Base-by-base conservation (phyloP, 2,888 invertebrate species). In the Eudasyphora cyanicolor region DNA sequence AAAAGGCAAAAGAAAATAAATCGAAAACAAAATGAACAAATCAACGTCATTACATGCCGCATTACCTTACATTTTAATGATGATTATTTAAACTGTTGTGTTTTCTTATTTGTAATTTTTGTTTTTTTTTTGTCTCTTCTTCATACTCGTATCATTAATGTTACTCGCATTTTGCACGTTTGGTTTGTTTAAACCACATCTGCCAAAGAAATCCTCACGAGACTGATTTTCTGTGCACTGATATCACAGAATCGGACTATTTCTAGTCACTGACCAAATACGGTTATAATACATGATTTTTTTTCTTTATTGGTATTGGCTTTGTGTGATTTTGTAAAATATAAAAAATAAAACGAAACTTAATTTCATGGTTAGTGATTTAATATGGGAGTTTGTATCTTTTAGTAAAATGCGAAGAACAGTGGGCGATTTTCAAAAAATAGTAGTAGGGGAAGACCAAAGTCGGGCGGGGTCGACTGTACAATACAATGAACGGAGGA, bases 291-390 rank as follows among this genome's bases (percentile, higher is more conserved):
- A n/a, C n/a, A n/a, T n/a, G n/a, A n/a, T 60, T 71, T 74, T 77
- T 19, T 35, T 51, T 14, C 1, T 17, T 14, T 51, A 51, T 17
- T 19, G 17, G 8, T 19, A 51, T 29, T 60, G 24, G 12, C 14
- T 62, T n/a, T 62, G n/a, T n/a, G n/a, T n/a, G n/a, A 1, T 62
- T 32, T 32, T 24, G 5, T 57, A 57, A 3, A 54, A 54, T 21
- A 54, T 21, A 54, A 24, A 19, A 19, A 12, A 10, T 8, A 27
- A 24, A 67, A 78, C 54, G n/a, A 6, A 49, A 75, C 71, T 80
- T 69, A 70, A 78, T 84, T 84, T 78, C 83, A 84, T 80, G 78
- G 80, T 64, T 79, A 70, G 70, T 70, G 80, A 84, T 80, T 78
- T 80, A 64, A 84, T 84, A 80, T 78, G 35, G 32, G 60, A n/a